Conservation (phyloP, 1,140 invertebrate species). For the Polyergus mexicanus region DNA sequence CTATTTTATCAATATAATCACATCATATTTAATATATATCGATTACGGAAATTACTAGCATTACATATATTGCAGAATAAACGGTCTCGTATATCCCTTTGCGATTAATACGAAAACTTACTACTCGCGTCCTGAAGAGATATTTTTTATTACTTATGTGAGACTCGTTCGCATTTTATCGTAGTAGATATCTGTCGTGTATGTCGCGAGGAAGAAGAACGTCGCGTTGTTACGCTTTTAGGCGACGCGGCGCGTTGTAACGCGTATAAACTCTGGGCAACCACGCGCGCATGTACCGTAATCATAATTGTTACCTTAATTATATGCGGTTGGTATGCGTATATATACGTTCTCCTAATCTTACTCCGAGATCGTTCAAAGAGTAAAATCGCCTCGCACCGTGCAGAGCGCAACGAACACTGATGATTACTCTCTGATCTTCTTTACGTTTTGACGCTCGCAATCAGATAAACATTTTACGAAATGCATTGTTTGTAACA, state of each 20-base stretch:
- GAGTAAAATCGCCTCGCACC: slow-evolving; percentile 9
- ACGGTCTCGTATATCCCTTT: too few species aligned
- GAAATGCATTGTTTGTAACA: not conserved
- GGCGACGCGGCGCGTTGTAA: slow-evolving; percentile 7
- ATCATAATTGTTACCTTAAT: slow-evolving; percentile 82
- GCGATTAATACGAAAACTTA: not conserved
- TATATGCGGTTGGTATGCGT: slow-evolving; percentile 65
- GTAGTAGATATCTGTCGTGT: not conserved
- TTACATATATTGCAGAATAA: not conserved
- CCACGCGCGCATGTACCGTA: slow-evolving; percentile 80
- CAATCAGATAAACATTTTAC: not conserved
- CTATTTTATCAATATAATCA: too few species aligned
- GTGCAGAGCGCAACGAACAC: slow-evolving; percentile 35
- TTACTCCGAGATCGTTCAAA: slow-evolving; percentile 45
- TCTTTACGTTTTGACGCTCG: not conserved
- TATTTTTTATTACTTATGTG: not conserved
- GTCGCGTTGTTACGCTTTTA: slow-evolving; percentile 5
- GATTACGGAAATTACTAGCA: not conserved
- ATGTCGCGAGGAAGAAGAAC: not conserved
- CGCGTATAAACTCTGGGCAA: slow-evolving; percentile 56
- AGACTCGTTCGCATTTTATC: slow-evolving; percentile 5
- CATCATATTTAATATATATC: too few species aligned
- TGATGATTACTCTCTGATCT: not conserved
- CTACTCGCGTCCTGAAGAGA: not conserved
- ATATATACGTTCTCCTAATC: slow-evolving; percentile 37